These are phyloP conservation scores for Pseudotriccus pelzelni DNA, from an alignment of 2,797 vertebrate genomes.

Conservation along the genomic window DNA sequence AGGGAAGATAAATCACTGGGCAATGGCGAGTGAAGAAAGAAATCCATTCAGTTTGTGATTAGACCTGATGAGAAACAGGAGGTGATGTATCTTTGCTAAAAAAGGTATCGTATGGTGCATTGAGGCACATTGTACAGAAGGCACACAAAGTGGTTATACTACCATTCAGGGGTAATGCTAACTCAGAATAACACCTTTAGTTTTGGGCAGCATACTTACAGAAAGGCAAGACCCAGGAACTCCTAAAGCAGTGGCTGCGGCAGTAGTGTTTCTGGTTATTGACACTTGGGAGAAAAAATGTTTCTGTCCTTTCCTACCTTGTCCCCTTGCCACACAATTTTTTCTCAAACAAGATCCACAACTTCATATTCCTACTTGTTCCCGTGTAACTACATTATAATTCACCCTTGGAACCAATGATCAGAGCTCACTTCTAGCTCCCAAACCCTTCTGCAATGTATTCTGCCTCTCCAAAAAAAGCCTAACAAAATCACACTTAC, in stretches of 20 bases:
- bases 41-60: not conserved
- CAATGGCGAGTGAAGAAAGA: not conserved
- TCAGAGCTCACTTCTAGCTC: not conserved
- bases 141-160: not conserved
- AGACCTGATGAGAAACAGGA: not conserved
- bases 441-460: not conserved
- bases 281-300: not conserved
- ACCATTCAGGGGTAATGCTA: not conserved
- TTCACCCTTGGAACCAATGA: not conserved
- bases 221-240: not conserved
- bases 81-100: not conserved
- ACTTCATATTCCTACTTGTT: not conserved
- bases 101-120: not conserved
- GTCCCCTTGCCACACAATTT: not conserved
- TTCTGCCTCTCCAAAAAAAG: not conserved
- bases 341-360: not conserved
- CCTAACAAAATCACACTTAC: not conserved
- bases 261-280: not conserved
- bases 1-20: not conserved
- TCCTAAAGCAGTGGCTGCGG: not conserved
- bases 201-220: not conserved
- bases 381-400: not conserved
- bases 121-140: not conserved
- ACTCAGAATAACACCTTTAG: not conserved
- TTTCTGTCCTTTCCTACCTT: not conserved